Conservation (phyloP, 2,888 invertebrate species). For the Agrenia bidenticulata region DNA sequence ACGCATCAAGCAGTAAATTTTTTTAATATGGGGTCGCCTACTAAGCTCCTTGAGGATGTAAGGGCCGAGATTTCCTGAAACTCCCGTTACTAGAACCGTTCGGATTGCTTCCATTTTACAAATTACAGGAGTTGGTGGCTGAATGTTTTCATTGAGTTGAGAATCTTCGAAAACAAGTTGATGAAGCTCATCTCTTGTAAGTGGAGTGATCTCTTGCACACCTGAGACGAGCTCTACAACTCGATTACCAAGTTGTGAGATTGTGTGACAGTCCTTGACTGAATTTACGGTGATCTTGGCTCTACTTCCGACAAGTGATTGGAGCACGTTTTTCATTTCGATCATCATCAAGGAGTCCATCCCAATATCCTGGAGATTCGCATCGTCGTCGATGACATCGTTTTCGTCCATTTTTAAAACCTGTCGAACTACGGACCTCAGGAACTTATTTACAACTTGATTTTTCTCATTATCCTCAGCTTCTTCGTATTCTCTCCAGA, state of each 20-base stretch:
- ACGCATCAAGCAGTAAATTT: constrained; percentile 25
- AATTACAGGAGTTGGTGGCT: too few species aligned
- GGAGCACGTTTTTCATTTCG: constrained; percentile 37
- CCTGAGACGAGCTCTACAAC: neutral
- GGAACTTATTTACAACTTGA: constrained; percentile 6
- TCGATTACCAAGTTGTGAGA: neutral
- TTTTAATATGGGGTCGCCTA: neutral
- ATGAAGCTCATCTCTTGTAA: neutral
- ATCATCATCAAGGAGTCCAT: constrained; percentile 38
- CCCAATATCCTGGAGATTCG: constrained; percentile 32
- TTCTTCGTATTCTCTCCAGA: constrained; percentile 30
- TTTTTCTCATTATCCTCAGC: constrained; percentile 5
- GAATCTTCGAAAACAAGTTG: neutral
- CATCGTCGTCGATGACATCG: constrained; percentile 29
- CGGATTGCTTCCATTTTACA: constrained; percentile 2
- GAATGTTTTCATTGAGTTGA: neutral
- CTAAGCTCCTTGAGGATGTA: constrained; percentile 22
- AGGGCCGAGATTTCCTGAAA: constrained; percentile 24
- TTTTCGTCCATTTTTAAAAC: constrained; percentile 25
- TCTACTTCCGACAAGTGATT: constrained; percentile 21
- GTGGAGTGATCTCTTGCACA: neutral
- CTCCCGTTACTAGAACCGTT: constrained; percentile 20
- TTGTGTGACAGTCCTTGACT: constrained; percentile 9
- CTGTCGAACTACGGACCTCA: constrained; percentile 20
- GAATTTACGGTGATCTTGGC: constrained; percentile 22